Conservation (phyloP, 2,797 vertebrate genomes). For the Pteropus rufus region DNA sequence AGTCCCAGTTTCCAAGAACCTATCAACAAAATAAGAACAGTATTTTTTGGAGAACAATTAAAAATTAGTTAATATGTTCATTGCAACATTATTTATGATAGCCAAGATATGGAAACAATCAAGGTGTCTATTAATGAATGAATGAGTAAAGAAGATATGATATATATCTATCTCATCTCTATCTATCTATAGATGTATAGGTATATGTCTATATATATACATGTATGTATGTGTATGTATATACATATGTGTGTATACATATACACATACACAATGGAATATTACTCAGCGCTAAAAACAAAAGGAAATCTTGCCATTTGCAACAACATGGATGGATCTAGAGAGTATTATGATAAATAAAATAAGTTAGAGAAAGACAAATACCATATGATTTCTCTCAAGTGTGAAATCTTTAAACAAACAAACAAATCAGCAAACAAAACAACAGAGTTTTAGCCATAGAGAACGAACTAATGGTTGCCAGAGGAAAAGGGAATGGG, state of each 20-base stretch:
- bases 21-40: neutral
- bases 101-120: neutral
- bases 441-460: neutral
- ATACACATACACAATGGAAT: neutral
- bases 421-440: neutral
- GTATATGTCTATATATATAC: too few relatives aligned
- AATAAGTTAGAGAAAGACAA: neutral
- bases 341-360: neutral
- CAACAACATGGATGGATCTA: neutral
- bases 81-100: neutral
- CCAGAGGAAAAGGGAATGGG: neutral
- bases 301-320: neutral
- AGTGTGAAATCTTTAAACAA: neutral
- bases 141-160: neutral
- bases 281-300: neutral
- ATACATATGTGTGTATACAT: too few relatives aligned
- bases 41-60: neutral
- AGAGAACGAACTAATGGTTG: neutral
- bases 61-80: neutral
- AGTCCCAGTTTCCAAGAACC: neutral
- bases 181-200: too few relatives aligned
- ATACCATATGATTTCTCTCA: neutral
- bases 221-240: too few relatives aligned
- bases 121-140: neutral
- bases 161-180: neutral